Conservation (phyloP, 2,797 vertebrate species). For the Cygnus olor region DNA sequence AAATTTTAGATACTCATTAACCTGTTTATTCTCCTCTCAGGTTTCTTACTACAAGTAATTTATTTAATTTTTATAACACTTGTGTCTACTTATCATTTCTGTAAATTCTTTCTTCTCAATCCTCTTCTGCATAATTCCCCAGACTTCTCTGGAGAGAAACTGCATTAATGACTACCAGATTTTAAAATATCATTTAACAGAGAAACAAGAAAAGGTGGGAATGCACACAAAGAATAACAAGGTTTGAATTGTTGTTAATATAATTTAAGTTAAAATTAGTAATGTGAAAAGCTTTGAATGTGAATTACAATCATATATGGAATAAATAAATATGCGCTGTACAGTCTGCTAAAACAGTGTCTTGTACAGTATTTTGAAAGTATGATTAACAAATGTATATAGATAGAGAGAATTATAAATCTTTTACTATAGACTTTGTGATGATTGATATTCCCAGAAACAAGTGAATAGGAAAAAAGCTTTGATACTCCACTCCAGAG, state of each 20-base stretch:
- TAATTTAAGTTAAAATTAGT: background rate
- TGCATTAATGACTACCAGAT: background rate
- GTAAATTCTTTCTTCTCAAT: background rate
- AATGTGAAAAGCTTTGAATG: too few species aligned
- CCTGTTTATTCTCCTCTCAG: background rate
- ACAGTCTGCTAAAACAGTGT: background rate
- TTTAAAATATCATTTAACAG: background rate
- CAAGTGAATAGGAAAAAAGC: background rate
- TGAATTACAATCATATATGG: background rate
- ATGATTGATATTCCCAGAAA: constrained; percentile 9
- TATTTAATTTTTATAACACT: background rate
- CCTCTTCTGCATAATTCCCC: background rate
- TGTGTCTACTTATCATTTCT: background rate
- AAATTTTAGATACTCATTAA: background rate
- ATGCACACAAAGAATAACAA: background rate
- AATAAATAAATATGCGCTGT: background rate
- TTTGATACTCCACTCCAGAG: constrained; percentile 43
- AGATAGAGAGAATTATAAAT: constrained; percentile 12
- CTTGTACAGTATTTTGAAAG: constrained; percentile 11
- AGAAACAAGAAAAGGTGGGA: background rate
- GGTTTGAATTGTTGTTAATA: background rate
- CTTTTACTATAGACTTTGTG: constrained; percentile 14
- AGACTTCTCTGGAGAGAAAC: background rate
- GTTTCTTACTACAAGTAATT: background rate
- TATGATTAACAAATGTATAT: constrained; percentile 12